phyloP scores from a whole-genome alignment of 2,888 invertebrate species.

The Shargacucullia verbasci region DNA sequence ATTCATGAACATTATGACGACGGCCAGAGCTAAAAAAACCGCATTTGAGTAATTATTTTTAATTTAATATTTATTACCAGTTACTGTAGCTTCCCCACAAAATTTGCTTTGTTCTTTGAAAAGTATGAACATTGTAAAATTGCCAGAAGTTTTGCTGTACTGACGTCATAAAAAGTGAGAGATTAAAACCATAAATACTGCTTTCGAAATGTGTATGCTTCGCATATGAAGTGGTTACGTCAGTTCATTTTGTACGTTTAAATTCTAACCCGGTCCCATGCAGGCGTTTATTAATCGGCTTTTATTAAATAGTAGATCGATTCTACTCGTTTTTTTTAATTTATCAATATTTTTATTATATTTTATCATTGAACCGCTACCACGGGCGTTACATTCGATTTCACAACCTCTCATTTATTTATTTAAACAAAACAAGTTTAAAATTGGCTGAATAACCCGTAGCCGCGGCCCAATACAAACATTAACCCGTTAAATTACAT shows the following conservation, averaged over 20 bases:
- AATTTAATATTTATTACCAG: no score
- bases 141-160: constrained; percentile 23
- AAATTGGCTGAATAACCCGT: constrained; percentile 83
- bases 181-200: constrained; percentile 47
- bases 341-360: constrained; percentile 72
- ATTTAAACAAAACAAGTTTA: constrained; percentile 80
- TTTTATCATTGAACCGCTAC: constrained; percentile 74
- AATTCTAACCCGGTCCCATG: constrained; percentile 78
- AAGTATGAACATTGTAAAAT: constrained; percentile 42
- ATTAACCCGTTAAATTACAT: constrained; percentile 76
- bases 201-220: constrained; percentile 44
- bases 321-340: constrained; percentile 77
- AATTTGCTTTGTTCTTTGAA: constrained; percentile 26
- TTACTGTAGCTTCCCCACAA: constrained; percentile 22
- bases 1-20: no score
- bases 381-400: constrained; percentile 76
- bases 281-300: constrained; percentile 76
- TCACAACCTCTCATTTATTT: constrained; percentile 85
- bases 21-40: no score
- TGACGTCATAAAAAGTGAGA: constrained; percentile 42
- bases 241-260: constrained; percentile 75
- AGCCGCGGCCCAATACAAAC: constrained; percentile 73
- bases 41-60: no score
- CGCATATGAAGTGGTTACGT: constrained; percentile 48
- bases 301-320: constrained; percentile 74